Conservation (phyloP, 2,888 invertebrate species). For the Crossocerus cetratus region DNA sequence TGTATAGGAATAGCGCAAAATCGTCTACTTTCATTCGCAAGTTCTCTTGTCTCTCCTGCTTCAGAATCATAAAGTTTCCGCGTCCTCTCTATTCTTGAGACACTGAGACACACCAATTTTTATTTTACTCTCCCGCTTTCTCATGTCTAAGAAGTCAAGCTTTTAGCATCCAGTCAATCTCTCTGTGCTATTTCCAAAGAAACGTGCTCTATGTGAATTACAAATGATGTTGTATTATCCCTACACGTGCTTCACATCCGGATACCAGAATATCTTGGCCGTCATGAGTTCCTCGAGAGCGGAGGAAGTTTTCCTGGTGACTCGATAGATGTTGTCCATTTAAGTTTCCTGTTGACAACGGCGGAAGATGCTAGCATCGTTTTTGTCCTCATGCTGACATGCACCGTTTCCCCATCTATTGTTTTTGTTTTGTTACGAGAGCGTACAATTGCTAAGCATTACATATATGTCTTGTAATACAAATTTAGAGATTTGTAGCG, state of each 20-base stretch:
- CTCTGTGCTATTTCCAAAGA: too few species aligned
- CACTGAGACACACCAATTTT: background rate
- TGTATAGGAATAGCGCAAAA: slow-evolving; percentile 19
- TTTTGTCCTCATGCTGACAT: slow-evolving; percentile 39
- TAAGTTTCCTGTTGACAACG: slow-evolving; percentile 57
- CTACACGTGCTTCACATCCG: too few species aligned
- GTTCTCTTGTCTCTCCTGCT: too few species aligned
- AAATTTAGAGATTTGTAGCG: slow-evolving; percentile 68
- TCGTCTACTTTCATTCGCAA: too few species aligned
- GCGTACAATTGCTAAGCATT: slow-evolving; percentile 49
- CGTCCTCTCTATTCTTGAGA: slow-evolving; percentile 9
- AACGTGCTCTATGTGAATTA: too few species aligned
- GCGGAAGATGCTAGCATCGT: slow-evolving; percentile 43
- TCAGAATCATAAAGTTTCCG: too few species aligned
- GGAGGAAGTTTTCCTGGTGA: slow-evolving; percentile 12
- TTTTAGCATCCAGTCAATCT: too few species aligned
- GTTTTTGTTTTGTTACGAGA: slow-evolving; percentile 29
- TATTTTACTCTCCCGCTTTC: slow-evolving; percentile 7
- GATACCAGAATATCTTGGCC: too few species aligned
- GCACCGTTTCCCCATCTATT: slow-evolving; percentile 32
- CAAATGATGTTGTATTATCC: too few species aligned
- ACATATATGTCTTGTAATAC: slow-evolving; percentile 57
- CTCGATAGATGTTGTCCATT: slow-evolving; percentile 53
- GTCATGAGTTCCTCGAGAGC: background rate
- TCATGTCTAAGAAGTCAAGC: background rate